phyloP scores from a whole-genome alignment of 2,888 invertebrate genomes.

The Platycheirus rosarum region DNA sequence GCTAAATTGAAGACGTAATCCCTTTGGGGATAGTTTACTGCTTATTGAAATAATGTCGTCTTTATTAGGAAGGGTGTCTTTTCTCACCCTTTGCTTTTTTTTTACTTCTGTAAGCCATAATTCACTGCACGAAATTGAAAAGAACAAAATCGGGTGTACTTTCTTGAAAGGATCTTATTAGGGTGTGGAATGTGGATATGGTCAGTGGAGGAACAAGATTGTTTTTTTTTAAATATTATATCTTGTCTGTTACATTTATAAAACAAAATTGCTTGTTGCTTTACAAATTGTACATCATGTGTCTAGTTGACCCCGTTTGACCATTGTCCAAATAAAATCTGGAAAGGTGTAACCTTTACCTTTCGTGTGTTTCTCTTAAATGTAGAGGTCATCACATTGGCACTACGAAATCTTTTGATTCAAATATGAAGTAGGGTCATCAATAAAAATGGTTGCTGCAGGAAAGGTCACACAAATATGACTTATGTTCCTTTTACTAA shows the following conservation, averaged over 20 bases:
- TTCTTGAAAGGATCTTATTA: constrained; percentile 6
- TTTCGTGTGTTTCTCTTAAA: constrained; percentile 64
- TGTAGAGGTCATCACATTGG: constrained; percentile 54
- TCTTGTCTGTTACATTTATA: constrained; percentile 70
- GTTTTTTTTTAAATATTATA: constrained; percentile 39
- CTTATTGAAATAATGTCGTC: constrained; percentile 45
- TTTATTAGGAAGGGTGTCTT: constrained; percentile 57
- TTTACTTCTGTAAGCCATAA: constrained; percentile 37
- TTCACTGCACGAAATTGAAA: constrained; percentile 38
- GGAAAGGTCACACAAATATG: constrained; percentile 30
- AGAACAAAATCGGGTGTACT: constrained; percentile 10
- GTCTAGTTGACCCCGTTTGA: constrained; percentile 71
- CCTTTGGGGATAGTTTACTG: constrained; percentile 64
- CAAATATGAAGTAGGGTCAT: constrained; percentile 38
- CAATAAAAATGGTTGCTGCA: constrained; percentile 47
- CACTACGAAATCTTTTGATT: constrained; percentile 1
- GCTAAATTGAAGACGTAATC: constrained; percentile 71
- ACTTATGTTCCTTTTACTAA: constrained; percentile 28
- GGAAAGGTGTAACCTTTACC: constrained; percentile 65
- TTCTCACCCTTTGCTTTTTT: constrained; percentile 60
- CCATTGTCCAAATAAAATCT: constrained; percentile 54
- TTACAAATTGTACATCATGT: constrained; percentile 40
- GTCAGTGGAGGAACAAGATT: constrained; percentile 58
- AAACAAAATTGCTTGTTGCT: constrained; percentile 62
- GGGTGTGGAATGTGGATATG: constrained; percentile 26